Base-by-base conservation (phyloP, 2,888 invertebrate genomes). In the Hirtodrosophila duncani region DNA sequence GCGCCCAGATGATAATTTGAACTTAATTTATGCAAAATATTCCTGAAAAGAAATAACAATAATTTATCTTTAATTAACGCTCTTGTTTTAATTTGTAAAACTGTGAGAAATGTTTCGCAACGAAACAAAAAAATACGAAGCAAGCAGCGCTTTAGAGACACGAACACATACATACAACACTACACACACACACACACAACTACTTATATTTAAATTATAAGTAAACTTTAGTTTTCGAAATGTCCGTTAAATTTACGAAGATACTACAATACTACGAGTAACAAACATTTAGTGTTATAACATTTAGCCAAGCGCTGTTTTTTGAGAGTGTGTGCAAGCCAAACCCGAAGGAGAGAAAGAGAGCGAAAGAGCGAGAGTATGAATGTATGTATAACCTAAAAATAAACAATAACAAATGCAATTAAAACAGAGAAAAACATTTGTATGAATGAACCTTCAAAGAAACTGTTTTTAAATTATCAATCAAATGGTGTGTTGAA, bases 91-190 rank as follows among this genome's bases (percentile, higher is more conserved):
- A 51, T 58, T 68, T 53, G 62, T 65, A 67, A 71, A 79, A 67
- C 72, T 72, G 77, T 71, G 78, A 77, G 67, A 80, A 81, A 75
- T 72, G 77, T 77, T 77, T 79, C 72, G 72, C 63, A 79, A 78
- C 70, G 81, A 75, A 79, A 81, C 65, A 67, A 68, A 71, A 71
- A 74, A 63, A 53, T 42, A 53, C 42, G 18, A 55, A 49, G 31
- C 38, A 45, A 58, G 67, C 59, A 63, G 66, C 55, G 63, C 65
- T 59, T 44, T 16, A 51, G 24, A 37, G 23, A 33, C 33, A 38
- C 26, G 27, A 9, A 38, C 23, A 31, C 34, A 50, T 20, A 27
- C 17, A 50, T 14, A 51, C 17, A 43, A 38, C 10, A 36, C 24
- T 33, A 50, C n/a, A n/a, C n/a, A n/a, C n/a, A n/a, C n/a, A n/a